phyloP scores from a whole-genome alignment of 2,113 vertebrate genomes.

The Pavo muticus region DNA sequence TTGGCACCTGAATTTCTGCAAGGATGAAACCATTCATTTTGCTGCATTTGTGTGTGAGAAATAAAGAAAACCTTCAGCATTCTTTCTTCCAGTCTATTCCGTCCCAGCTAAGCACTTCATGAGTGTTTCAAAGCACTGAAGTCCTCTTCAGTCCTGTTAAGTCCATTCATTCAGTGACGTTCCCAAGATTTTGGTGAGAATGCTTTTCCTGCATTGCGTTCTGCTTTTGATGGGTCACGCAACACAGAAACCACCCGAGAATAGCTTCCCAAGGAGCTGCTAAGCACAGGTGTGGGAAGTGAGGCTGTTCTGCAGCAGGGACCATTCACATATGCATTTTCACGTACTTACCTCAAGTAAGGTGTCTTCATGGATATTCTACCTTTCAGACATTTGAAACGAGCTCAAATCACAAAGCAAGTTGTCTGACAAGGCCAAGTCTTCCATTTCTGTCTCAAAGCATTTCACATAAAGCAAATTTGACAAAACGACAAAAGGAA shows the following conservation, averaged over 20 bases:
- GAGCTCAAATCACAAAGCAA: not conserved
- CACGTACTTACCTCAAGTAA: not conserved
- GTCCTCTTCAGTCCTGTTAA: slow-evolving; percentile 28
- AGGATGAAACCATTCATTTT: slow-evolving; percentile 24
- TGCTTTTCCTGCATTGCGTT: not conserved
- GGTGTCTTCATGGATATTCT: not conserved
- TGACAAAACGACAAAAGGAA: slow-evolving; percentile 5
- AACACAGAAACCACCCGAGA: not conserved
- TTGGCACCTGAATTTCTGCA: slow-evolving; percentile 41
- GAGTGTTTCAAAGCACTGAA: slow-evolving; percentile 4
- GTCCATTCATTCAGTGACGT: not conserved
- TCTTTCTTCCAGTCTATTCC: not conserved
- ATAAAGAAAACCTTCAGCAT: not conserved
- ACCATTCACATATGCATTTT: rapidly evolving
- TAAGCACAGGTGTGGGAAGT: rapidly evolving
- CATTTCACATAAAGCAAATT: not conserved
- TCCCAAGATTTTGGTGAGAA: not conserved
- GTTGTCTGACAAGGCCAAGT: not conserved
- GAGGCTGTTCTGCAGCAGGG: not conserved
- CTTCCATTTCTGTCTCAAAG: not conserved
- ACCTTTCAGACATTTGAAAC: not conserved
- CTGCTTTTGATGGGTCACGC: not conserved
- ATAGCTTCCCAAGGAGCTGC: not conserved
- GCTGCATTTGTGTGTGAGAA: not conserved
- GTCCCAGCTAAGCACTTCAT: not conserved